These are phyloP conservation scores for Carassius auratus DNA, from an alignment of 2,113 vertebrate genomes.

Conservation along the genomic window DNA sequence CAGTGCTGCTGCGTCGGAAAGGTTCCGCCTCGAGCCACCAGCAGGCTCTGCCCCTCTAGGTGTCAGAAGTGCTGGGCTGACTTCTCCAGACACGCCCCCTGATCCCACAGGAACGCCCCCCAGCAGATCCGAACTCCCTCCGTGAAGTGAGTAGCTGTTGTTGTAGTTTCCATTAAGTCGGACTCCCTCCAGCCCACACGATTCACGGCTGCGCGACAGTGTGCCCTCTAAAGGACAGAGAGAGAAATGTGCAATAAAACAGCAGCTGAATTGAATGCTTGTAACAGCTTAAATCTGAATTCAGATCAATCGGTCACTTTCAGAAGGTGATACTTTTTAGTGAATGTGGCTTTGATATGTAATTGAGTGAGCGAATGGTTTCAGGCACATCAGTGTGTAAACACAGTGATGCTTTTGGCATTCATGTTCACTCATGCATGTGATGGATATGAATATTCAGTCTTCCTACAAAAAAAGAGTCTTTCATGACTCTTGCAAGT, in stretches of 20 bases:
- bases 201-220: conserved; percentile 83
- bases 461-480: not conserved
- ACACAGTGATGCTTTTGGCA: not conserved
- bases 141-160: conserved; percentile 91
- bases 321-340: not conserved
- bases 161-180: conserved; percentile 94
- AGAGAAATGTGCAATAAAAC: conserved; percentile 1
- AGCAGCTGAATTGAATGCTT: not conserved
- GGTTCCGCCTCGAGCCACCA: conserved; percentile 77
- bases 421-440: not conserved
- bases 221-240: conserved; percentile 78
- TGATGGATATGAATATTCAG: not conserved
- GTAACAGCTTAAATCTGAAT: not conserved
- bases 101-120: conserved; percentile 72
- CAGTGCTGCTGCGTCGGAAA: conserved; percentile 85
- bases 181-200: conserved; percentile 87
- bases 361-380: not conserved
- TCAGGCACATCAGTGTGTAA: not conserved
- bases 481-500: not conserved
- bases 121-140: conserved; percentile 84
- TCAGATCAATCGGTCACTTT: too few species aligned
- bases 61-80: conserved; percentile 75
- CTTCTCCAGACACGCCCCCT: conserved; percentile 66
- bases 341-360: not conserved
- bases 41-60: conserved; percentile 74